Base-by-base conservation (phyloP, 2,797 vertebrate species). In the Cuniculus paca region DNA sequence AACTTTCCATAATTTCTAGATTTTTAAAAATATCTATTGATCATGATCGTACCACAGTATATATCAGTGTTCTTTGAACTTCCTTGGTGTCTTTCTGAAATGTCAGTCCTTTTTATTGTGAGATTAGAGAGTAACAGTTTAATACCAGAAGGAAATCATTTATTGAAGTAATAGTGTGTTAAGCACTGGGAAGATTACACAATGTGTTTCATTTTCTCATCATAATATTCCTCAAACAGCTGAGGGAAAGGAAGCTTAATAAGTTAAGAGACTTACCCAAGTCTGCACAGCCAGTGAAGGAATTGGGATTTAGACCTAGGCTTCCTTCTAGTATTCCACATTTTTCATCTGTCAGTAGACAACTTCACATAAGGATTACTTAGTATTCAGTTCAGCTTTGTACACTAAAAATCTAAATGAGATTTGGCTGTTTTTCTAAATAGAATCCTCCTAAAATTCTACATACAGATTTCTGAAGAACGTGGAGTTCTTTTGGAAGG, bases 381-480 rank as follows among this genome's bases (percentile, higher is more conserved):
- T 83, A 65, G 50, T 61, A 74, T 17, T 90, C 45, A 93, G 88
- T 88, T 93, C 48, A 79, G 6, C 7, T 84, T 87, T 91, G 58
- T 96, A 61, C 24, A 52, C 6, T 45, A 75, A 80, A 72, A 88
- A 36, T 0, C 10, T 84, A 77, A 88, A 78, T 48, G 54, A 78
- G 20, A 93, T 9, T 54, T 81, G 17, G 39, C 39, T 79, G 1
- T 60, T 88, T 78, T 94, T 95, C 36, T 70, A 95, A 85, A 61
- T 20, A 68, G 19, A 58, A 68, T 91, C 56, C 84, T 58, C 48
- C 68, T 54, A 61, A 79, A 82, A 81, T 85, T 26, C 34, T 82
- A 42, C 42, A 28, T 45, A 48, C 13, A 61, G 2, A 24, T 72
- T 74, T 93, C 42, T 88, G 2, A 65, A 90, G 94, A 92, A 61